These are phyloP conservation scores for Priocnemis perturbator DNA, from an alignment of 2,888 invertebrate genomes.

Conservation along the genomic window DNA sequence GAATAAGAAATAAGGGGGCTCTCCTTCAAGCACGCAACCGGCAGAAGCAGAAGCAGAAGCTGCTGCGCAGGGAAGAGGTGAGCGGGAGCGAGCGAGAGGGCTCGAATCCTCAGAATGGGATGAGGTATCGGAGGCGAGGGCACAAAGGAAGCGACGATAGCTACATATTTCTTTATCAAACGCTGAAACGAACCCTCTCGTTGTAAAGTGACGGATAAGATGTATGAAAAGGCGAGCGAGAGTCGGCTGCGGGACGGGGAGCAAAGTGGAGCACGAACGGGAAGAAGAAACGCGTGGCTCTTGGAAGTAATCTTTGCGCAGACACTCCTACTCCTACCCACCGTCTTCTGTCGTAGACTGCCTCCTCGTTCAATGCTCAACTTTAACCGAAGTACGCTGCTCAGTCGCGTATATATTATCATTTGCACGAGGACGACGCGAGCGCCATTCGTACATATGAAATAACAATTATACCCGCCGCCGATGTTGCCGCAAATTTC, in stretches of 20 bases:
- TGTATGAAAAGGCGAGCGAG: constrained; percentile 1
- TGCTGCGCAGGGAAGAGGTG: neutral
- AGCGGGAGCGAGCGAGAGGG: neutral
- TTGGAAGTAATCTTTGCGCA: too few relatives aligned
- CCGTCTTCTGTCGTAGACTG: too few relatives aligned
- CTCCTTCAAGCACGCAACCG: constrained; percentile 25
- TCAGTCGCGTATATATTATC: too few relatives aligned
- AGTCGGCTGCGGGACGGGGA: neutral
- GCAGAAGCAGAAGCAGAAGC: constrained; percentile 9
- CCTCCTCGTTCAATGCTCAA: too few relatives aligned
- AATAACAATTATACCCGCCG: too few relatives aligned
- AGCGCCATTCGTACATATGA: too few relatives aligned
- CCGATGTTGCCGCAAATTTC: too few relatives aligned
- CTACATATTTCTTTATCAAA: constrained; percentile 8
- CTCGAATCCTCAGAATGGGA: constrained; percentile 2
- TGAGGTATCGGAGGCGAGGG: neutral
- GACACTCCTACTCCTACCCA: too few relatives aligned
- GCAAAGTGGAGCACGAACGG: neutral
- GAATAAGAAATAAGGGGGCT: constrained; percentile 40
- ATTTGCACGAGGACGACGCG: too few relatives aligned
- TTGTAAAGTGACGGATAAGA: constrained; percentile 1
- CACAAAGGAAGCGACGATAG: neutral
- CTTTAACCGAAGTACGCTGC: too few relatives aligned
- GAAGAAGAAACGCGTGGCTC: neutral
- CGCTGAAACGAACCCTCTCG: neutral